Evolutionary conservation across 2,888 invertebrate genomes (phyloP).

Genomic region (Acrocyrtus sp.): DNA sequence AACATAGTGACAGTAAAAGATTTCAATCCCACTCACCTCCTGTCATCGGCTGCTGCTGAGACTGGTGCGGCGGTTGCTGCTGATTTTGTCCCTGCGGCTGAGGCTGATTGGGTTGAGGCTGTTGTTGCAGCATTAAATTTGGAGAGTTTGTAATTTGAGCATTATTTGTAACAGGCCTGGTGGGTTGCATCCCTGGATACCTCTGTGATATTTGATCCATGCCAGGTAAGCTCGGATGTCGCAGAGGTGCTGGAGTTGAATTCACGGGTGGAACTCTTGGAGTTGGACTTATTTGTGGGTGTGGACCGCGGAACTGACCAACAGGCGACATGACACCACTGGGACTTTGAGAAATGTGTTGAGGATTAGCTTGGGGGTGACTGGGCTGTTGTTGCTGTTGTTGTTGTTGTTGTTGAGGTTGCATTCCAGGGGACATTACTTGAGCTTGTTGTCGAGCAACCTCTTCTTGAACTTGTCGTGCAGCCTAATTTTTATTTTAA

Average conservation of each 20-base stretch:
- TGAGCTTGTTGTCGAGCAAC: conserved; percentile 86
- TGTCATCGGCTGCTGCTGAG: conserved; percentile 38
- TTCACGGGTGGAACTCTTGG: conserved; percentile 49
- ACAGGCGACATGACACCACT: conserved; percentile 62
- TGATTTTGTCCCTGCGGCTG: conserved; percentile 48
- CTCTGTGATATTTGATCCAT: conserved; percentile 68
- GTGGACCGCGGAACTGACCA: conserved; percentile 58
- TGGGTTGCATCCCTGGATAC: conserved; percentile 67
- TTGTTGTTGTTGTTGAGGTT: too few species aligned
- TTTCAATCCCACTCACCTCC: conserved; percentile 31
- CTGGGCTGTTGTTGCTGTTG: conserved; percentile 61
- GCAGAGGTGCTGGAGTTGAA: conserved; percentile 41
- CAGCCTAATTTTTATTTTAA: conserved; percentile 56
- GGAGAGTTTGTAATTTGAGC: conserved; percentile 41
- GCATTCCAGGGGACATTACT: conserved; percentile 74
- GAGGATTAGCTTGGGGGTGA: conserved; percentile 67
- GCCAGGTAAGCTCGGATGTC: conserved; percentile 63
- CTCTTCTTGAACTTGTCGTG: conserved; percentile 82
- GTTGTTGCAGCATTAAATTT: conserved; percentile 55
- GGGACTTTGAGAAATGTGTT: conserved; percentile 69
- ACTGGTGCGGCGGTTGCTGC: conserved; percentile 44
- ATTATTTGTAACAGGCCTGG: conserved; percentile 64
- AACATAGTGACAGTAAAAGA: too few species aligned
- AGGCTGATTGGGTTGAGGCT: conserved; percentile 39
- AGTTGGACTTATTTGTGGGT: conserved; percentile 61